Percentiles rank a stretch among this genome's conserved stretches.
phyloP scores from a whole-genome alignment of 2,797 vertebrate species.

The Pterois miles region DNA sequence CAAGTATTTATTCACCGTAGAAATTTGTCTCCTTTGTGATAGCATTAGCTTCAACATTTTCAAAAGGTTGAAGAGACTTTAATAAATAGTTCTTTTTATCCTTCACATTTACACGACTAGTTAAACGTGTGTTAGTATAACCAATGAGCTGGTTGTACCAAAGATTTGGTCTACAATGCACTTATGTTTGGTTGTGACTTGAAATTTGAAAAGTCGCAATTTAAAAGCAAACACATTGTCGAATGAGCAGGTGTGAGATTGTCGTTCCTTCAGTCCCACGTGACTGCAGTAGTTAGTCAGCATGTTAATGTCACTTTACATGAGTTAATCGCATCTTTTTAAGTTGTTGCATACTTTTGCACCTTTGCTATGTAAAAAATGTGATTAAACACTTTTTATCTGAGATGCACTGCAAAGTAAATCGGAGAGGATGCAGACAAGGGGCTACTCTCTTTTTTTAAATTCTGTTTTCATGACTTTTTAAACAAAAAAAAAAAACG shows the following conservation, averaged over 20 bases:
- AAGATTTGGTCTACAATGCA: slow-evolving; percentile 79
- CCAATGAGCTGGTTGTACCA: slow-evolving; percentile 84
- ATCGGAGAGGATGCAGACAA: slow-evolving; percentile 57
- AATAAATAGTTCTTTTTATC: slow-evolving; percentile 39
- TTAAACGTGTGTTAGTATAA: slow-evolving; percentile 71
- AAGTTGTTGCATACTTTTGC: slow-evolving; percentile 77
- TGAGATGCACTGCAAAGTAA: slow-evolving; percentile 80
- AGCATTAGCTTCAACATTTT: slow-evolving; percentile 16
- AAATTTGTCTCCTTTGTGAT: slow-evolving; percentile 41
- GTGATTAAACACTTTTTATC: slow-evolving; percentile 72
- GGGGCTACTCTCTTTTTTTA: slow-evolving; percentile 45
- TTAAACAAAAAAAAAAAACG: slow-evolving; percentile 56
- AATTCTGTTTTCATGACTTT: slow-evolving; percentile 53
- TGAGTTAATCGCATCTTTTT: slow-evolving; percentile 69
- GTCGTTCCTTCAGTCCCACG: slow-evolving; percentile 46
- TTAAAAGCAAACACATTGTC: slow-evolving; percentile 77
- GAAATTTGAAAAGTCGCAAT: slow-evolving; percentile 71
- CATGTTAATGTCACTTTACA: slow-evolving; percentile 57
- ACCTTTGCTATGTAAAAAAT: slow-evolving; percentile 75
- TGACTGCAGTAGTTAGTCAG: slow-evolving; percentile 53
- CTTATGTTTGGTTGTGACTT: slow-evolving; percentile 76
- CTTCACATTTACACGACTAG: slow-evolving; percentile 61
- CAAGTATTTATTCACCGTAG: slow-evolving; percentile 47
- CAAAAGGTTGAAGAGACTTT: slow-evolving; percentile 28
- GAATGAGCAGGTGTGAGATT: slow-evolving; percentile 48